Evolutionary conservation across 2,797 vertebrate genomes (phyloP).

Genomic region (Hydrophis major): DNA sequence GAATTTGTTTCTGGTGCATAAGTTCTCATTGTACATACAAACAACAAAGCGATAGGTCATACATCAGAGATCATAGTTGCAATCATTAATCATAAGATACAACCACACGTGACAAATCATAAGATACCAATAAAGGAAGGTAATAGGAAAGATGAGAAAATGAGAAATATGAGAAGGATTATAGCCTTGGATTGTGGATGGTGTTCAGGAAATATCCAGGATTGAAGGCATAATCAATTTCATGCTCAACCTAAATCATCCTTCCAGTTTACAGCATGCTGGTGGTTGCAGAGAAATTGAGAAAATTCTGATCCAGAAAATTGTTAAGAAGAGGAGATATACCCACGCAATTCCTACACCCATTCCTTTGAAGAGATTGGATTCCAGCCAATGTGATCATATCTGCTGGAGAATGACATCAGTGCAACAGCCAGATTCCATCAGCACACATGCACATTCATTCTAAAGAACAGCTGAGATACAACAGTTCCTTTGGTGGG

Average conservation of each 20-base stretch:
- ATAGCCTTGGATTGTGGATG: not conserved
- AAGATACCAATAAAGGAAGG: no score
- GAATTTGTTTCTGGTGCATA: no score
- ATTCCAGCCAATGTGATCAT: not conserved
- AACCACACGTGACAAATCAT: no score
- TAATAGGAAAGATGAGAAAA: no score
- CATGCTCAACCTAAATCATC: not conserved
- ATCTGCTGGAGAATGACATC: not conserved
- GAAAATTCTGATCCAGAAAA: not conserved
- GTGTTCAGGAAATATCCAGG: not conserved
- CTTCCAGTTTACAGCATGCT: not conserved
- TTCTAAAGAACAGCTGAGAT: not conserved
- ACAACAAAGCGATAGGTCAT: no score
- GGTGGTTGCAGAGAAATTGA: not conserved
- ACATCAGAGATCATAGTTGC: no score
- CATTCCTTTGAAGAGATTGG: not conserved
- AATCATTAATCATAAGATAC: no score
- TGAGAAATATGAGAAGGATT: no score
- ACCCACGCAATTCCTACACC: not conserved
- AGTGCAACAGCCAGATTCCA: not conserved
- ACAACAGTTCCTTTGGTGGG: not conserved
- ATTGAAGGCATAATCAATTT: not conserved
- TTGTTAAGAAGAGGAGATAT: not conserved
- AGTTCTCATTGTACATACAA: no score
- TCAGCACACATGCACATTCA: not conserved